Base-by-base conservation (phyloP, 2,888 invertebrate species). In the Bhutanitis thaidina region DNA sequence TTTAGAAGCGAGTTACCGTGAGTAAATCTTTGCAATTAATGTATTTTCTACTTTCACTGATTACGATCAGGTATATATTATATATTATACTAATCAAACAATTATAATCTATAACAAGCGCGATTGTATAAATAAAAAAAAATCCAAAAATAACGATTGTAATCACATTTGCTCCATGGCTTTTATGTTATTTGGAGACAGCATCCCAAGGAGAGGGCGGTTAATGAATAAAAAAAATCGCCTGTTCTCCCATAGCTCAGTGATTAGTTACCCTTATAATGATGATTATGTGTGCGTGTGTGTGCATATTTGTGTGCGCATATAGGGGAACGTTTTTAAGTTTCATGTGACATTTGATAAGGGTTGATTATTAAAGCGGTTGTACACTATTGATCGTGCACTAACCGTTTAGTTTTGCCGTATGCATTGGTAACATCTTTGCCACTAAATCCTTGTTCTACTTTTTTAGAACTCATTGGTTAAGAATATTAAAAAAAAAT, bases 221-320 rank as follows among this genome's bases (percentile, higher is more conserved):
- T 86, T 89, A 88, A 88, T 89, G 88, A 90, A 89, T 88, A 88
- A 90, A 89, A 88, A 89, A 88, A 87, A 68, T 70, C 76, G 62
- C 70, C 71, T 81, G 87, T 88, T 85, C 86, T 85, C 84, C 79
- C 78, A 74, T 78, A 80, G 80, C 80, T 76, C 85, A 84, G 85
- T 88, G 88, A 88, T 89, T 89, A 89, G 89, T 88, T 89, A 88
- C 87, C 85, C 88, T 80, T 73, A 77, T 88, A 88, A 88, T 88
- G 85, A 89, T 80, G 74, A 74, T 73, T 75, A 74, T 69, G 66
- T 69, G 75, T 81, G 75, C 78, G 76, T 69, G 74, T 74, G 71
- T 68, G 69, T 61, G 57, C 54, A 57, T 57, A 56, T 56, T 59
- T 57, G 68, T 59, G 65, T 54, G 53, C n/a, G 7, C 25, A 35